Percentiles rank a stretch among this genome's conserved stretches.
Evolutionary conservation across 2,113 vertebrate genomes (phyloP).

Genomic region (Ursus arctos): DNA sequence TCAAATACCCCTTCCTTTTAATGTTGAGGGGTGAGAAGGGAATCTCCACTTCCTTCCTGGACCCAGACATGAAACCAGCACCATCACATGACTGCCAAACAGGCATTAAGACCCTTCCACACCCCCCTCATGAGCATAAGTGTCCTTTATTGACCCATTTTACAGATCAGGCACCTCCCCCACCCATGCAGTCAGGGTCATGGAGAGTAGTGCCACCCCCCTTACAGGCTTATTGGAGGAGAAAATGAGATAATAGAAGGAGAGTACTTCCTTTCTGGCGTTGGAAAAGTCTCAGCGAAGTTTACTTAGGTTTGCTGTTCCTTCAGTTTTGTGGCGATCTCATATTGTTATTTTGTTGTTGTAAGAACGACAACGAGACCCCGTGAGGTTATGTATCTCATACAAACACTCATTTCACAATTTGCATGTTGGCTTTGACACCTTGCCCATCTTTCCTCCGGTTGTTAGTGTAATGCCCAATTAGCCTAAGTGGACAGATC

Average conservation of each 20-base stretch:
- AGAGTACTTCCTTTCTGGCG: neutral
- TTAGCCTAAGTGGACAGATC: neutral
- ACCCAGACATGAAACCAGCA: neutral
- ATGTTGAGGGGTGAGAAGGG: neutral
- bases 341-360: neutral
- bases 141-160: neutral
- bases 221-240: neutral
- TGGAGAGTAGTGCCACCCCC: neutral
- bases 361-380: neutral
- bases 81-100: neutral
- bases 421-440: neutral
- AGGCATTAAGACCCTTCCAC: neutral
- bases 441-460: neutral
- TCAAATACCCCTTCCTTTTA: neutral
- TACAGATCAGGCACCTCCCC: neutral
- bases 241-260: neutral
- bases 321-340: neutral
- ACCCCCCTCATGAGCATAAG: fast-evolving
- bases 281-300: neutral
- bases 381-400: neutral
- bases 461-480: neutral
- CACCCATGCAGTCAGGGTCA: neutral
- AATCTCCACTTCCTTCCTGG: neutral
- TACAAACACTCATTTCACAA: neutral
- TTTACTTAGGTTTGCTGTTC: neutral